Evolutionary conservation across 2,113 vertebrate species (phyloP).

Genomic region (Zapornia atra): DNA sequence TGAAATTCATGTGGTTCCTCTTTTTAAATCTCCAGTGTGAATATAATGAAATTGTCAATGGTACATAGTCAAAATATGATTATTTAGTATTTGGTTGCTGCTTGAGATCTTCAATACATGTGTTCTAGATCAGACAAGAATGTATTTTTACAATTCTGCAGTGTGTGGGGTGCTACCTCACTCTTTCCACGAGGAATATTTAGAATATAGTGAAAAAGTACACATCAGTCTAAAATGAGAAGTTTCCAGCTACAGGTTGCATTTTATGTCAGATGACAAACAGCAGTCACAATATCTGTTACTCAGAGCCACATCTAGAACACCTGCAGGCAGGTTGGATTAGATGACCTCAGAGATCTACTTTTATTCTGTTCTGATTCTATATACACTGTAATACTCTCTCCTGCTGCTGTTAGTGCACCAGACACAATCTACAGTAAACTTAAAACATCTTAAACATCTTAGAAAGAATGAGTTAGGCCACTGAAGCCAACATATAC

Average conservation of each 20-base stretch:
- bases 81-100: neutral
- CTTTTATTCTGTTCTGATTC: neutral
- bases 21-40: neutral
- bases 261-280: neutral
- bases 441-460: neutral
- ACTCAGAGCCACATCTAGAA: neutral
- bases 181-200: neutral
- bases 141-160: neutral
- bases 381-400: neutral
- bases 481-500: neutral
- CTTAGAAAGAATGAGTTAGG: neutral
- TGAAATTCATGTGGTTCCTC: neutral
- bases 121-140: neutral
- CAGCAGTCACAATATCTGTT: neutral
- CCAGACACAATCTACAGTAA: neutral
- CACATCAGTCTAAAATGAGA: neutral
- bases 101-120: fast-evolving
- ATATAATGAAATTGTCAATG: neutral
- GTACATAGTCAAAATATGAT: neutral
- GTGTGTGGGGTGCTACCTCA: neutral
- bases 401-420: neutral
- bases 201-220: neutral
- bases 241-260: neutral
- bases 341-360: neutral
- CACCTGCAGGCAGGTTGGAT: neutral